Base-by-base conservation (phyloP, 2,113 vertebrate species). In the Entelurus aequoreus region DNA sequence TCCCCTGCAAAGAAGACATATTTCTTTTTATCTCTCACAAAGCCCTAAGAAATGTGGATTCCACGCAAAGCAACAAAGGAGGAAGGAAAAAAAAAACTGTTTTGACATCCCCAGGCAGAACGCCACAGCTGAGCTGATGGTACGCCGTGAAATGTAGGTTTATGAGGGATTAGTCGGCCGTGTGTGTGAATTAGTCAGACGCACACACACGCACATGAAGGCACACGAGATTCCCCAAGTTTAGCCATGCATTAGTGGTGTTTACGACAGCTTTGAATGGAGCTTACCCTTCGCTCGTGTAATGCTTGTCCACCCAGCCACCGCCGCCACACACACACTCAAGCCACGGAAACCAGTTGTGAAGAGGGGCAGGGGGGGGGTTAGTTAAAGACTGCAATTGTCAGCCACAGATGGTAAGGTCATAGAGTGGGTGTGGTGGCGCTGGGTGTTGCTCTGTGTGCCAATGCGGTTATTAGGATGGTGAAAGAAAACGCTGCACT, bases 101-200 rank as follows among this genome's bases (percentile, higher is more conserved):
- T 86, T 83, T 85, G 83, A 84, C 81, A 83, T 88, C 78, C 84
- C 72, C 71, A 82, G 83, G 80, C 82, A 80, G 76, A 73, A 70
- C 63, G 81, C 78, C 76, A 82, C 66, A 44, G 72, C 77, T 68
- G 84, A 75, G 76, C 75, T 86, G 84, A 87, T 86, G 83, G 64
- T 84, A 84, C 80, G 81, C 72, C 65, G 84, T 87, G 85, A 87
- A 89, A 89, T 86, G 84, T 89, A 87, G 88, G 86, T 89, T 89
- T 88, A 86, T 85, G 78, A 81, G 80, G 85, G 88, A 89, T 89
- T 89, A 89, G 75, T 74, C 28, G 21, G 40, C 60, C 76, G 60
- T 60, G 72, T 66, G 69, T 75, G 72, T 71, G 72, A 54, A 57
- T 28, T 14, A 69, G 55, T 58, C 63, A 54, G 40, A 51, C 51